phyloP scores from a whole-genome alignment of 2,888 invertebrate species.

The Exephanes ischioxanthus region DNA sequence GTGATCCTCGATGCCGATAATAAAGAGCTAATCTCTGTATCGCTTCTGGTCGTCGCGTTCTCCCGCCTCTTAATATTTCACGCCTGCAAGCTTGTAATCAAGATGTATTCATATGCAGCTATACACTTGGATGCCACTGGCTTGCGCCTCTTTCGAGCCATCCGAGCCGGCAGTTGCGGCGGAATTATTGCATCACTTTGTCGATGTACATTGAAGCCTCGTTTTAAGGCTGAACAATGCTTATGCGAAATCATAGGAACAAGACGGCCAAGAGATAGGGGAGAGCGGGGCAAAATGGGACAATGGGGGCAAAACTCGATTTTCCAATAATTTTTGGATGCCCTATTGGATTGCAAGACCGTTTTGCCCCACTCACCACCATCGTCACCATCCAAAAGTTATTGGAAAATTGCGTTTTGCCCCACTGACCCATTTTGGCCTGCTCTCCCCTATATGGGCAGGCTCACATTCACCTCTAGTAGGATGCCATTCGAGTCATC shows the following conservation, averaged over 20 bases:
- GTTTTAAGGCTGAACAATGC: not conserved
- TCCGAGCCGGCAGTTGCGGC: not conserved
- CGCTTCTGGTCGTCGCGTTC: slow-evolving; percentile 32
- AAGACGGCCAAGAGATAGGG: not conserved
- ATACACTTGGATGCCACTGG: slow-evolving; percentile 2
- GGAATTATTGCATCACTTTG: not conserved
- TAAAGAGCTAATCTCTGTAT: slow-evolving; percentile 46
- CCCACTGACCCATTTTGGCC: no score
- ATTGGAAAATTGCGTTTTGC: no score
- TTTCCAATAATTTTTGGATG: no score
- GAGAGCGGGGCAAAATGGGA: no score
- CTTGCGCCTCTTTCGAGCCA: slow-evolving; percentile 12
- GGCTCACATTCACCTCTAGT: no score
- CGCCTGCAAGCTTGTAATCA: slow-evolving; percentile 30
- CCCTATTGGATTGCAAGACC: no score
- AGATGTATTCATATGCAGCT: slow-evolving; percentile 36
- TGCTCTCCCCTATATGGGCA: no score
- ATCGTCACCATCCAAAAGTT: no score
- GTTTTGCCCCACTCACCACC: no score
- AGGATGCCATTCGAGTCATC: no score
- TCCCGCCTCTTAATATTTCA: not conserved
- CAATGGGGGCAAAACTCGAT: no score
- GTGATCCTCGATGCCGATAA: slow-evolving; percentile 47
- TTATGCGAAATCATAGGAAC: not conserved
- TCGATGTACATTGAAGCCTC: not conserved